Evolutionary conservation across 2,888 invertebrate genomes (phyloP).

Genomic region (Drosophila parthenogenetica): DNA sequence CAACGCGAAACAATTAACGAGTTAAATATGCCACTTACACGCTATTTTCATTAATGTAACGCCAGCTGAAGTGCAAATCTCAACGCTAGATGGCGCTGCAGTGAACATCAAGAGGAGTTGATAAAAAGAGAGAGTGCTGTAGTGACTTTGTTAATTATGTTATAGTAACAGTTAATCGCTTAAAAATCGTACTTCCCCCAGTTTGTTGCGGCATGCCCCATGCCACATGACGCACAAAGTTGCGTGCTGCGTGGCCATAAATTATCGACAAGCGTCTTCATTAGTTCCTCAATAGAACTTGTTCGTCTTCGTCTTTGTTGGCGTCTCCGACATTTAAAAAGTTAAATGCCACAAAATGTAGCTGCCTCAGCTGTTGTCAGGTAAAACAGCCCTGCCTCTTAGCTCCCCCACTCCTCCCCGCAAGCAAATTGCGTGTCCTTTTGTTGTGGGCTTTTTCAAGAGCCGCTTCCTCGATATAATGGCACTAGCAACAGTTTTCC

Average conservation of each 20-base stretch:
- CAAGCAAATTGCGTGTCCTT: conserved; percentile 53
- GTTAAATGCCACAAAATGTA: conserved; percentile 70
- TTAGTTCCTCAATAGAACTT: conserved; percentile 61
- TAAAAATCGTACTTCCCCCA: conserved; percentile 1
- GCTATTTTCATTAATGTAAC: conserved; percentile 36
- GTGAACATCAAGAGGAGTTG: not conserved
- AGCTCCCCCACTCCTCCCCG: not conserved
- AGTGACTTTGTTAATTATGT: conserved; percentile 56
- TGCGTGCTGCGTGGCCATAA: conserved; percentile 65
- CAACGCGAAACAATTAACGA: conserved; percentile 70
- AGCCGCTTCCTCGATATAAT: conserved; percentile 8
- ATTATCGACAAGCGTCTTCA: conserved; percentile 73
- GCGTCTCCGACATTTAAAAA: conserved; percentile 55
- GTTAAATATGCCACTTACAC: conserved; percentile 69
- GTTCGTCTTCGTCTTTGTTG: conserved; percentile 20
- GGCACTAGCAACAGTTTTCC: conserved; percentile 50
- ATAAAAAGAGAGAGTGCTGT: not conserved
- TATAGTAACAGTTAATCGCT: conserved; percentile 51
- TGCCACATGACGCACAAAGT: conserved; percentile 63
- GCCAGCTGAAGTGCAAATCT: conserved; percentile 26
- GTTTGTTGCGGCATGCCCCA: conserved; percentile 23
- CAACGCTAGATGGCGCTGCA: conserved; percentile 52
- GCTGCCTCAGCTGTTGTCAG: conserved; percentile 48
- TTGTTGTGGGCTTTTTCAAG: conserved; percentile 47
- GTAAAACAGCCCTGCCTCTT: conserved; percentile 14